Evolutionary conservation across 2,113 vertebrate genomes (phyloP).

Genomic region (Dendrocopos noguchii): DNA sequence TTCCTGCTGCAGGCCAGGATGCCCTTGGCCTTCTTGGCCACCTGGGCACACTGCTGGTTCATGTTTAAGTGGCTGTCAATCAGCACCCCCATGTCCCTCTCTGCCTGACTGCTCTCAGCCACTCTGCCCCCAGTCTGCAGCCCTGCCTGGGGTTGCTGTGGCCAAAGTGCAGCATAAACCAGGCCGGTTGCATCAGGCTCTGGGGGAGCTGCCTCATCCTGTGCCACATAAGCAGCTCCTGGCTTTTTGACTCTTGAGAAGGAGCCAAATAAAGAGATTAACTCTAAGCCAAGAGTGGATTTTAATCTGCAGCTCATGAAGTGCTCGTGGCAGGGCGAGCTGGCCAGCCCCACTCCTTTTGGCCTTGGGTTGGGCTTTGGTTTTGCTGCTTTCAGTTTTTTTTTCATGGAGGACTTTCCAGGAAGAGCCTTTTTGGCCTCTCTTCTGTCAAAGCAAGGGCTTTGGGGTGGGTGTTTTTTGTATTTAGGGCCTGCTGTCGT

Average conservation of each 20-base stretch:
- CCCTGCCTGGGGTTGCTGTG: too few species aligned
- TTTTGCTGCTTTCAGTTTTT: background rate
- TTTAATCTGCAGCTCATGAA: background rate
- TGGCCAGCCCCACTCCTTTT: background rate
- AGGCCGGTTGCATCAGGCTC: background rate
- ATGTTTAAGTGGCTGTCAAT: too few species aligned
- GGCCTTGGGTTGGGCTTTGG: background rate
- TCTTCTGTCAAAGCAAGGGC: background rate
- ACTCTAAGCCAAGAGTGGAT: background rate
- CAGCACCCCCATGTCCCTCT: too few species aligned
- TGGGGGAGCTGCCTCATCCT: background rate
- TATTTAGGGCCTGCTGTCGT: background rate
- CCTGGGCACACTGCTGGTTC: too few species aligned
- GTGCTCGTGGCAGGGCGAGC: background rate
- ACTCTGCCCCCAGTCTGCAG: too few species aligned
- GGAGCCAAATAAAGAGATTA: constrained; percentile 43
- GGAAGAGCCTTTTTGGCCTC: constrained; percentile 20
- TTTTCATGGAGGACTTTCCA: background rate
- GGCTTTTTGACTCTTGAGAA: constrained; percentile 35
- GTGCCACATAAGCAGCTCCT: constrained; percentile 10
- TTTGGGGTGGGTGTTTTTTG: background rate
- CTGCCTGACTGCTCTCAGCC: too few species aligned
- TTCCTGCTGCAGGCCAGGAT: too few species aligned
- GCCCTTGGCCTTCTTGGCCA: too few species aligned
- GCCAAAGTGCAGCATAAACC: too few species aligned